phyloP scores from a whole-genome alignment of 2,888 invertebrate species.

The Hydraecia micacea region DNA sequence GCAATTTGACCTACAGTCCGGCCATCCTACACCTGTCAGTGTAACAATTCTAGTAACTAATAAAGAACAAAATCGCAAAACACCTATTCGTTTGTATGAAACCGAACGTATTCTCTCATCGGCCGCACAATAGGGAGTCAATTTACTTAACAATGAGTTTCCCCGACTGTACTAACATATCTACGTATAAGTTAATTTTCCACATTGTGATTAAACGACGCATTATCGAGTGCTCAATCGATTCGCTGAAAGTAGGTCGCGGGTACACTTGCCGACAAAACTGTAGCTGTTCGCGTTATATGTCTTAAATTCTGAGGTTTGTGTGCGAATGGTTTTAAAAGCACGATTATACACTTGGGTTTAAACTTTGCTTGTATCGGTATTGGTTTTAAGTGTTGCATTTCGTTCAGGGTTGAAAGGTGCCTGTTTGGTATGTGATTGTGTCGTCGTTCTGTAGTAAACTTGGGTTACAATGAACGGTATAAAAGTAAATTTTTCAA shows the following conservation, averaged over 20 bases:
- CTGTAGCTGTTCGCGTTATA: slow-evolving; percentile 40
- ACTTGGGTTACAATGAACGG: neutral
- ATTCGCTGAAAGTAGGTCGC: slow-evolving; percentile 74
- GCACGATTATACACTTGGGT: slow-evolving; percentile 37
- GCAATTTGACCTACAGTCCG: neutral
- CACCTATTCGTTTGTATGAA: no score
- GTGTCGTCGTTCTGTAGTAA: neutral
- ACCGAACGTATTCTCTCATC: neutral
- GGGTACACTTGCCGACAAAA: slow-evolving; percentile 38
- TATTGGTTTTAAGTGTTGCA: slow-evolving; percentile 17
- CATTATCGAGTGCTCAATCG: slow-evolving; percentile 76
- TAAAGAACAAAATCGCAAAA: no score
- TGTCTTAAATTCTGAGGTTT: slow-evolving; percentile 44
- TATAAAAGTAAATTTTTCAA: no score
- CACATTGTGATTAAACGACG: slow-evolving; percentile 72
- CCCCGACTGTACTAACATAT: neutral
- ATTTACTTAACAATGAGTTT: neutral
- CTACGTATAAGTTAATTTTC: slow-evolving; percentile 68
- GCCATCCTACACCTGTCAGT: no score
- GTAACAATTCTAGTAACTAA: no score
- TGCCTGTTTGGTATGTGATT: neutral
- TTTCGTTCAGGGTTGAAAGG: slow-evolving; percentile 41
- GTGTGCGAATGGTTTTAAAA: slow-evolving; percentile 49
- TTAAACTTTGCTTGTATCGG: slow-evolving; percentile 26
- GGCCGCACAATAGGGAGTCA: neutral